phyloP scores from a whole-genome alignment of 2,797 vertebrate genomes.

The Pelodytes ibericus region DNA sequence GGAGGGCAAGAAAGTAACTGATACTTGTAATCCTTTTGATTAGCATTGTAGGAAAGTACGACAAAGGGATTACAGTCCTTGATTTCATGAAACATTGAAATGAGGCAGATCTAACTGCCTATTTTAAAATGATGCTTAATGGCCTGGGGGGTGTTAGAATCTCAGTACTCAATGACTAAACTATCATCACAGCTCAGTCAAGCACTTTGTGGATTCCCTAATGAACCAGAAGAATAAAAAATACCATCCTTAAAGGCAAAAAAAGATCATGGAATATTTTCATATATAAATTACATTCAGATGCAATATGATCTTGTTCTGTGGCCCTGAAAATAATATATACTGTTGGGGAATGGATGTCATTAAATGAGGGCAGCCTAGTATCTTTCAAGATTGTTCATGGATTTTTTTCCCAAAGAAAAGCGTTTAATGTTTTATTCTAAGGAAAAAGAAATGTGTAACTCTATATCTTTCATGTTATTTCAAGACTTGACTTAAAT shows the following conservation, averaged over 20 bases:
- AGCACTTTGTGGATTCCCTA: conserved; percentile 48
- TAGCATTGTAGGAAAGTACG: conserved; percentile 51
- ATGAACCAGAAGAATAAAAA: conserved; percentile 49
- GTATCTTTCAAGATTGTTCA: conserved; percentile 50
- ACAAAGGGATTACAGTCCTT: conserved; percentile 36
- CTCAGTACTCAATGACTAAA: conserved; percentile 43
- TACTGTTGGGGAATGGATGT: conserved; percentile 1
- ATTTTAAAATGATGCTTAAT: conserved; percentile 48
- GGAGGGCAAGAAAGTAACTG: conserved; percentile 44
- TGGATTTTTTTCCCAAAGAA: conserved; percentile 24
- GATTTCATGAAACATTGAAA: conserved; percentile 48
- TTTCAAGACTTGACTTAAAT: neutral
- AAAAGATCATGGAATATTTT: conserved; percentile 36
- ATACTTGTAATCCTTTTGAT: conserved; percentile 55
- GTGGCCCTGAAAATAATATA: conserved; percentile 50
- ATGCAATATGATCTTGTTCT: conserved; percentile 3
- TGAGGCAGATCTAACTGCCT: neutral
- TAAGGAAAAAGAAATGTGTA: neutral
- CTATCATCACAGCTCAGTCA: conserved; percentile 50
- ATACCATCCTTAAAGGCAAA: conserved; percentile 24
- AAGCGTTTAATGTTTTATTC: conserved; percentile 28
- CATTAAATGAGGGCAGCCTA: conserved; percentile 34
- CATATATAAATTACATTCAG: conserved; percentile 30
- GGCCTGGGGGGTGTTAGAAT: conserved; percentile 35
- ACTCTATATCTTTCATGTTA: neutral